phyloP scores from a whole-genome alignment of 1,140 invertebrate species.

The Nautilus pompilius region DNA sequence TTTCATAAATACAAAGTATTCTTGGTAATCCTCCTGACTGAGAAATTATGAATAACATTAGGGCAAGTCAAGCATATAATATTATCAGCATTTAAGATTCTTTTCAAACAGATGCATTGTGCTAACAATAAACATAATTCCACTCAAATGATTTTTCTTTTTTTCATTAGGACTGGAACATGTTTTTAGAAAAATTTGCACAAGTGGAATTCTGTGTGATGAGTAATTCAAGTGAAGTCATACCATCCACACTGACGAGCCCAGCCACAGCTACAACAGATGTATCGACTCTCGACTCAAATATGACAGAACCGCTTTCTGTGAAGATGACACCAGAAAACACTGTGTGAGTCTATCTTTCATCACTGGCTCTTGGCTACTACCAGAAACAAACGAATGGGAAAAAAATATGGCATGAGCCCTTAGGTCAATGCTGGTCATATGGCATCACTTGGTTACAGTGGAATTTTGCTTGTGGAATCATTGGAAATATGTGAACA shows the following conservation, averaged over 20 bases:
- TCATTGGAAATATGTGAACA: too few relatives aligned
- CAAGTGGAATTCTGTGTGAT: constrained; percentile 46
- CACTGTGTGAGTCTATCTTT: constrained; percentile 2
- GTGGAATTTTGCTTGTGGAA: too few relatives aligned
- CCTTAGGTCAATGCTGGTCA: too few relatives aligned
- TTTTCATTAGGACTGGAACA: constrained; percentile 50
- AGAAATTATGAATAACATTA: too few relatives aligned
- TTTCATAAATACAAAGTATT: too few relatives aligned
- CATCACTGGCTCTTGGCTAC: too few relatives aligned
- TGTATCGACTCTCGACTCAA: not conserved
- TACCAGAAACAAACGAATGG: too few relatives aligned
- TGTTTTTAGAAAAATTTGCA: constrained; percentile 43
- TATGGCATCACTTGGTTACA: too few relatives aligned
- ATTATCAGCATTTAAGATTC: not conserved
- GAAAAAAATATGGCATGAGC: too few relatives aligned
- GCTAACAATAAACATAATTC: too few relatives aligned
- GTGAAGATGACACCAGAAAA: not conserved
- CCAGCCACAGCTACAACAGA: constrained; percentile 1
- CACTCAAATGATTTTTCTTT: constrained; percentile 6
- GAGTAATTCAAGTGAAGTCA: constrained; percentile 19
- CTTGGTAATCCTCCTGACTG: too few relatives aligned
- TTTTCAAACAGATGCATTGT: not conserved
- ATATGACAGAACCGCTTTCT: not conserved
- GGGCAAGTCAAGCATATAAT: too few relatives aligned
- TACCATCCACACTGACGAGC: not conserved